Base-by-base conservation (phyloP, 2,797 vertebrate genomes). In the Gadopsis bispinosus region DNA sequence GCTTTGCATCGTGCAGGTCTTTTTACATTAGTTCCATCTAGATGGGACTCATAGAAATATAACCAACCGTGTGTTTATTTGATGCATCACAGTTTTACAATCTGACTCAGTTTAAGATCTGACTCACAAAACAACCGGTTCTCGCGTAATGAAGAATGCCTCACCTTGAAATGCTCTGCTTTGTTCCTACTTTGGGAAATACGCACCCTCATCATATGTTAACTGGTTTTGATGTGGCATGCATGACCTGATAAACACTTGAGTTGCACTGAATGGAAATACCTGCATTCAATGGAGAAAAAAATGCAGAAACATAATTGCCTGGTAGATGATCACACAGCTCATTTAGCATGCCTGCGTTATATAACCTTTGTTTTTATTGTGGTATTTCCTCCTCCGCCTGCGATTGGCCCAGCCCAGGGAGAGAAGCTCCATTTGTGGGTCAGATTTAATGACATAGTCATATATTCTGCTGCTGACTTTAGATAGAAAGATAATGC, bases 361-460 rank as follows among this genome's bases (percentile, higher is more conserved):
- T 82, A 80, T 81, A 64, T 81, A 87, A 80, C 71, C 43, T 83
- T 80, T 80, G 54, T 81, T 88, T 83, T 86, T 63, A 75, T 51
- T 12, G 1, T 64, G 71, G 76, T 50, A 82, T 91, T 89, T 91
- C 71, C 77, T 87, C 26, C 64, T 48, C 35, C 0, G n/a, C 60
- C 68, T 75, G 61, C 53, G 53, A 80, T 73, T 71, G 54, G 60
- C 75, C 47, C 62, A 9, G n/a, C 50, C 69, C 70, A 47, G 14
- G 39, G 41, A 70, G 20, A 53, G n/a, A 71, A 72, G 48, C 53
- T 74, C 7, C 66, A 22, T 72, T 75, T 82, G 69, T 61, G 48
- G 79, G 72, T 72, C 48, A 79, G 17, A 71, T 77, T 56, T 73
- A 76, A 75, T 71, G 51, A 69, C 71, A 60, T 54, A n/a, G 51